phyloP scores from a whole-genome alignment of 2,888 invertebrate species.

The Theodoxus fluviatilis region DNA sequence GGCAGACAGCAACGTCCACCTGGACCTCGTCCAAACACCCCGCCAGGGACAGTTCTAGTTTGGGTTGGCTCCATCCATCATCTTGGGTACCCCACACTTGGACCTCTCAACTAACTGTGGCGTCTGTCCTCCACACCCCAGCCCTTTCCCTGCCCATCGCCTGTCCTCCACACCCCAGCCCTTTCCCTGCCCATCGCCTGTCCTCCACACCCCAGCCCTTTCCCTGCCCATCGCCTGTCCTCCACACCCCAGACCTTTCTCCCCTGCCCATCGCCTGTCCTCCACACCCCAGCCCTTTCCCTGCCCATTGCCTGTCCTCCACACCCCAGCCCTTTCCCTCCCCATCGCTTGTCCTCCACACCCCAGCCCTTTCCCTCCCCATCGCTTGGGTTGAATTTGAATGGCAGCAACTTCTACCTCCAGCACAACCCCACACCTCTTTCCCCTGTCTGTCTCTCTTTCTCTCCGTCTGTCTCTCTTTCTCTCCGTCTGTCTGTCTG shows the following conservation, averaged over 20 bases:
- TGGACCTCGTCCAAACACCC: too few species aligned
- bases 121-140: background rate
- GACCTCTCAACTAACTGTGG: too few species aligned
- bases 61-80: too few species aligned
- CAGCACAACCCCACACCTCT: too few species aligned
- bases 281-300: background rate
- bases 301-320: background rate
- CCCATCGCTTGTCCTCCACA: background rate
- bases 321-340: background rate
- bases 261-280: background rate
- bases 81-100: too few species aligned
- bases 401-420: too few species aligned
- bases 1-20: too few species aligned
- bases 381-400: too few species aligned
- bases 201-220: background rate
- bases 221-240: slow-evolving; percentile 18
- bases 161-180: background rate
- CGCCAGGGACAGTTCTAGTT: too few species aligned
- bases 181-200: background rate
- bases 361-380: background rate
- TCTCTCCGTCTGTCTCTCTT: background rate
- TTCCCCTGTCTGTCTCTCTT: slow-evolving; percentile 17
- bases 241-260: slow-evolving; percentile 7
- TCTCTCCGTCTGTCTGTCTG: slow-evolving; percentile 9
- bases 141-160: background rate